These are phyloP conservation scores for Dolichoris vasculosae DNA, from an alignment of 1,140 invertebrate genomes.

Conservation along the genomic window DNA sequence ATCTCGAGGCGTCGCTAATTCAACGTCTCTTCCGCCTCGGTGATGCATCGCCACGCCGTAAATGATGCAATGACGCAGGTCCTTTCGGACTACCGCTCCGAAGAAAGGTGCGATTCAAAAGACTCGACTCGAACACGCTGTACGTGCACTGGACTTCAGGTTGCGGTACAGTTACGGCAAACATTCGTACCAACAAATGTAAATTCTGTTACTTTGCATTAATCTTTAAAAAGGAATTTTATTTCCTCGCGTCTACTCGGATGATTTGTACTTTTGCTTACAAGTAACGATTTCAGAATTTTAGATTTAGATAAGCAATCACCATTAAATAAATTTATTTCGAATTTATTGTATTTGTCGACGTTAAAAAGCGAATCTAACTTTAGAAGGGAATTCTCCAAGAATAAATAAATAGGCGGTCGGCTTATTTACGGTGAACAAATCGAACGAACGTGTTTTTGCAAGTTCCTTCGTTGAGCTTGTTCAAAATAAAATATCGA, in stretches of 20 bases:
- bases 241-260: not conserved
- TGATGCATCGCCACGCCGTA: not conserved
- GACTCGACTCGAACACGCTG: not conserved
- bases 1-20: constrained; percentile 13
- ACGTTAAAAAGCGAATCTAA: too few relatives aligned
- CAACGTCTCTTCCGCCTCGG: not conserved
- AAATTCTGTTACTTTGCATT: not conserved
- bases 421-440: not conserved
- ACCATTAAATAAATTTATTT: too few relatives aligned
- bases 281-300: not conserved
- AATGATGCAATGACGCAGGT: constrained; percentile 29
- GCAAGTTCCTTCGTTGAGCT: not conserved
- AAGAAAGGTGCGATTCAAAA: not conserved
- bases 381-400: not conserved
- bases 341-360: too few relatives aligned
- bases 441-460: not conserved
- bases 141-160: not conserved
- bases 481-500: not conserved
- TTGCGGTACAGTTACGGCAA: too few relatives aligned
- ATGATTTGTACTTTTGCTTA: not conserved
- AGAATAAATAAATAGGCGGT: not conserved
- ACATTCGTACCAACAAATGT: not conserved
- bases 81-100: not conserved
- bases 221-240: not conserved
- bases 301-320: not conserved